Conservation (phyloP, 2,797 vertebrate species). For the Neomorphus geoffroyi region DNA sequence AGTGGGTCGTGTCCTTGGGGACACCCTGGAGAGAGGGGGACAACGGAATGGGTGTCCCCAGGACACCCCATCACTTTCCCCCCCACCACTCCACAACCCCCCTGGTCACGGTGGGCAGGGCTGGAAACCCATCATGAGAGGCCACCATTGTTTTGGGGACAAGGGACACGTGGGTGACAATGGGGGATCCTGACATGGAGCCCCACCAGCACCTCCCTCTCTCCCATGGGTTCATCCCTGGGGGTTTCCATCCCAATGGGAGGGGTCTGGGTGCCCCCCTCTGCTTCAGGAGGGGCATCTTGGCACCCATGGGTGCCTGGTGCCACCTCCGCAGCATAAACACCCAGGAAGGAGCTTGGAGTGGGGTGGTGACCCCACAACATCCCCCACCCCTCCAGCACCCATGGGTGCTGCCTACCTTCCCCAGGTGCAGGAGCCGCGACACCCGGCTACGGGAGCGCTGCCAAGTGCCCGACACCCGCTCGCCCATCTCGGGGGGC, state of each 20-base stretch:
- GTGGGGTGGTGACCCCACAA: not conserved
- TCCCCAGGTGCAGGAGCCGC: not conserved
- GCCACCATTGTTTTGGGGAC: not conserved
- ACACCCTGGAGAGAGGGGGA: not conserved
- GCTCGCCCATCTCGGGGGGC: not conserved
- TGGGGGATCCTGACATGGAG: fast-evolving
- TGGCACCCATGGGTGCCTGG: fast-evolving
- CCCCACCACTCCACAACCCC: no score
- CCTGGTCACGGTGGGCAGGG: fast-evolving
- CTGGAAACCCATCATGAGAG: fast-evolving
- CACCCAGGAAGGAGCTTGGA: fast-evolving
- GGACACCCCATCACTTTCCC: not conserved
- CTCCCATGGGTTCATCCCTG: not conserved
- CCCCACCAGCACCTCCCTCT: not conserved
- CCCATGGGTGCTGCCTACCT: conserved; percentile 55
- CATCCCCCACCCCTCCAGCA: not conserved
- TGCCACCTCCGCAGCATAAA: not conserved
- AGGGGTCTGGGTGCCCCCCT: not conserved
- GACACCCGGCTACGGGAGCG: not conserved
- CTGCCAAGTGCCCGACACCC: fast-evolving
- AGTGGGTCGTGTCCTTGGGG: fast-evolving
- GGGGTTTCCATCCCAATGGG: not conserved
- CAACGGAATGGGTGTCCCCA: fast-evolving
- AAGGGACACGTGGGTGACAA: not conserved
- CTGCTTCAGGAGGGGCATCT: fast-evolving